phyloP scores from a whole-genome alignment of 1,140 invertebrate genomes.

The Drosophila guanche region DNA sequence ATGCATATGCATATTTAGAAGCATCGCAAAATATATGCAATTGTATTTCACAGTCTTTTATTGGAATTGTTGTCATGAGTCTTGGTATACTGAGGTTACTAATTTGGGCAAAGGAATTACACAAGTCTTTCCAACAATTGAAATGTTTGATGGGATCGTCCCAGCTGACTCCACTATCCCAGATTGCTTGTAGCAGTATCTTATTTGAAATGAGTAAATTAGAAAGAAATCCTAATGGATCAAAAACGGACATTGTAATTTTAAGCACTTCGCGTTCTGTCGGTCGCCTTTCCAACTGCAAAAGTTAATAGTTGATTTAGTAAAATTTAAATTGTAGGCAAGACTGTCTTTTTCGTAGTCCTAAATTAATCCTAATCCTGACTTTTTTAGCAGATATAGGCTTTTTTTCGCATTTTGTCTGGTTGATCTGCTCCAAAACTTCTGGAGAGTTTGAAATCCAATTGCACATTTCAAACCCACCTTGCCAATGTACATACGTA shows the following conservation, averaged over 20 bases:
- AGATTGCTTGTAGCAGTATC: conserved; percentile 13
- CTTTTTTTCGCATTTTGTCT: background rate
- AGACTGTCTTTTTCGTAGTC: too few relatives aligned
- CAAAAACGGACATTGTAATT: conserved; percentile 6
- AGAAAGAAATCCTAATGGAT: conserved; percentile 1
- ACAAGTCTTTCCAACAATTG: background rate
- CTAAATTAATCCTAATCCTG: too few relatives aligned
- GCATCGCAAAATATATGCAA: conserved; percentile 19
- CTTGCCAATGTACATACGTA: conserved; percentile 13
- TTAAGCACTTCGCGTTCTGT: conserved; percentile 23
- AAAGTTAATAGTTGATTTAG: too few relatives aligned
- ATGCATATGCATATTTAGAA: conserved; percentile 23
- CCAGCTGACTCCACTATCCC: conserved; percentile 23
- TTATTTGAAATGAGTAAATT: conserved; percentile 1
- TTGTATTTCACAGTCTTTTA: conserved; percentile 13
- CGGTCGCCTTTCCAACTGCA: conserved; percentile 8
- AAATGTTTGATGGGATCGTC: conserved; percentile 13
- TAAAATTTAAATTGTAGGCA: too few relatives aligned
- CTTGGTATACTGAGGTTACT: background rate
- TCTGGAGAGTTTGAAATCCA: conserved; percentile 26
- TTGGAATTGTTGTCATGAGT: background rate
- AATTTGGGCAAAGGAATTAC: background rate
- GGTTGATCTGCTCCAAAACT: conserved; percentile 13
- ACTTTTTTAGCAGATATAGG: background rate
- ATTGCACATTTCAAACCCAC: conserved; percentile 34